Evolutionary conservation across 2,113 vertebrate genomes (phyloP).

Genomic region (Ceratotherium simum): DNA sequence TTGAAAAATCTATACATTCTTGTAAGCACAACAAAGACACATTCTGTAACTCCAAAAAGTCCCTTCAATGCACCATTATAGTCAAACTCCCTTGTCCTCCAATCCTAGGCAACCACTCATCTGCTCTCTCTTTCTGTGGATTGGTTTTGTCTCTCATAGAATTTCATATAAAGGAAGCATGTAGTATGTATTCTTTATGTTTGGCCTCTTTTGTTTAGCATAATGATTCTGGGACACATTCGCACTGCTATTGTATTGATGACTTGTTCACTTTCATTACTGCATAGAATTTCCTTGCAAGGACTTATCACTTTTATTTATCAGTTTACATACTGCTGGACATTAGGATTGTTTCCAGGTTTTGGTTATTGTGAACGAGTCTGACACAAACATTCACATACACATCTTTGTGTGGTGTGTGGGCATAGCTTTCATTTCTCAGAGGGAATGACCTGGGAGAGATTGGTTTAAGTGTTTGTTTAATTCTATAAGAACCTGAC

Average conservation of each 20-base stretch:
- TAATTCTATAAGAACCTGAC: background rate
- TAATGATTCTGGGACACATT: background rate
- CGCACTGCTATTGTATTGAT: accelerated
- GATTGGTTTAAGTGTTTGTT: background rate
- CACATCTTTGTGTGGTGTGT: background rate
- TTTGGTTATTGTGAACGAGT: background rate
- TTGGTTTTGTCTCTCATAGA: background rate
- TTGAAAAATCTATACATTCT: background rate
- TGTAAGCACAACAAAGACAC: background rate
- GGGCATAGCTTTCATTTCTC: background rate
- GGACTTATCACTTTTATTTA: background rate
- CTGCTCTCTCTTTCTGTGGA: too few species aligned
- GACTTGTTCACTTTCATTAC: background rate
- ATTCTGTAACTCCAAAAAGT: accelerated
- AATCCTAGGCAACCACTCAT: background rate
- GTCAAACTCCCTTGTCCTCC: background rate
- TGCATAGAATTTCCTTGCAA: background rate
- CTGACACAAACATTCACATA: background rate
- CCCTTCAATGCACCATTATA: too few species aligned
- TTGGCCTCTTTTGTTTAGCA: background rate
- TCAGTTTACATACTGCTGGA: background rate
- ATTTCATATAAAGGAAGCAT: background rate
- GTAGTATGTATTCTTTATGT: background rate
- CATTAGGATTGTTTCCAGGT: background rate
- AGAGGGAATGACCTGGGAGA: background rate